Percentiles rank a stretch among this genome's conserved stretches.
phyloP scores from a whole-genome alignment of 2,113 vertebrate genomes.

The Sinocyclocheilus anophthalmus region DNA sequence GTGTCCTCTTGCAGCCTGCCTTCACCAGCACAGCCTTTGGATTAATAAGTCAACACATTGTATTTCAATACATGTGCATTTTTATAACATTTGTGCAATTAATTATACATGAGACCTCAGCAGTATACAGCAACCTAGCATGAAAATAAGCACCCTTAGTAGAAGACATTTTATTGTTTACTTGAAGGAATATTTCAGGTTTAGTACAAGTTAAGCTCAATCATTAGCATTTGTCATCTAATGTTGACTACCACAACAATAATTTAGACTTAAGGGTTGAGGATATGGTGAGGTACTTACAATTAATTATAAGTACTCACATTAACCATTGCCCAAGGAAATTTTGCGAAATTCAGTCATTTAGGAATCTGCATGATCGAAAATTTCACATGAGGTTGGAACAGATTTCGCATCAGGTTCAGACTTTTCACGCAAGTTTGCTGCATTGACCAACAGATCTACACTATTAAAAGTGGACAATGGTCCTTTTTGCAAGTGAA shows the following conservation, averaged over 20 bases:
- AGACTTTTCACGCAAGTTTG: not conserved
- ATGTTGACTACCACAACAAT: too few species aligned
- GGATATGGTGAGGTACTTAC: too few species aligned
- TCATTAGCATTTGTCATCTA: too few species aligned
- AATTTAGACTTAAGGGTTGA: too few species aligned
- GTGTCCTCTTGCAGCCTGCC: not conserved
- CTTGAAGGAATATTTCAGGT: not conserved
- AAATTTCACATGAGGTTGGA: not conserved
- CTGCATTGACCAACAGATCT: not conserved
- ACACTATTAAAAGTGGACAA: not conserved
- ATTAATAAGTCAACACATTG: not conserved
- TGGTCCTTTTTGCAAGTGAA: not conserved
- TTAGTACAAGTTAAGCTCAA: not conserved
- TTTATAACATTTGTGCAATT: not conserved
- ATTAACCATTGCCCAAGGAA: not conserved
- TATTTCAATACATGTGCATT: constrained; percentile 13
- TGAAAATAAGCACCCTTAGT: not conserved
- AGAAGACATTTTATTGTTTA: not conserved
- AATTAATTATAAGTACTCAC: not conserved
- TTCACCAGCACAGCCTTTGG: not conserved
- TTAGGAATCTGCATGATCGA: not conserved
- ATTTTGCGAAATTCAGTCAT: not conserved
- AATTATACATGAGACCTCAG: not conserved
- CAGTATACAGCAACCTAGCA: not conserved
- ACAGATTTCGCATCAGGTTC: not conserved